Percentiles rank a stretch among this genome's conserved stretches.
Evolutionary conservation across 2,888 invertebrate genomes (phyloP).

Genomic region (Drosophila mimica): DNA sequence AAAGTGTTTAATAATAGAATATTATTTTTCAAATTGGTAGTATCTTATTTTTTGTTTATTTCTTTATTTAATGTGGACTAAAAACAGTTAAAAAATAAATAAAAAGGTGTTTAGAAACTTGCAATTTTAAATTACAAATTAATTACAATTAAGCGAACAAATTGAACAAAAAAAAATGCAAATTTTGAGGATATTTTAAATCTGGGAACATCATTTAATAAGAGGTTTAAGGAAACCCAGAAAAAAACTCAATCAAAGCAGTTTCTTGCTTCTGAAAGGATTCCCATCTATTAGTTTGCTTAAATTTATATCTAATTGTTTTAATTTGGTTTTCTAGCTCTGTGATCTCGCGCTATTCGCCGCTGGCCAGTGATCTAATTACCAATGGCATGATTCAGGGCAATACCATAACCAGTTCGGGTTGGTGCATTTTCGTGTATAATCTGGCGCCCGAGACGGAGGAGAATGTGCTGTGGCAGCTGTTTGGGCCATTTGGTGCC

Average conservation of each 20-base stretch:
- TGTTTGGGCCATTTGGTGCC: constrained; percentile 98
- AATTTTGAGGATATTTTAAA: neutral
- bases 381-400: constrained; percentile 92
- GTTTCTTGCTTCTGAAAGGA: neutral
- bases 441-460: constrained; percentile 98
- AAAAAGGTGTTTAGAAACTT: neutral
- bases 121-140: neutral
- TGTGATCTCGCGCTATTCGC: constrained; percentile 90
- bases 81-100: neutral
- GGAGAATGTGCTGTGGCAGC: constrained; percentile 97
- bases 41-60: neutral
- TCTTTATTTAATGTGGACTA: neutral
- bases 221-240: neutral
- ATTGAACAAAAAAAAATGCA: neutral
- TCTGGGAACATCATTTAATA: neutral
- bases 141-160: neutral
- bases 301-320: neutral
- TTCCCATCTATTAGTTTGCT: neutral
- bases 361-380: constrained; percentile 93
- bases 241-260: neutral
- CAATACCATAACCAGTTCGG: constrained; percentile 93
- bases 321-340: constrained; percentile 67
- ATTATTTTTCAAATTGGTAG: neutral
- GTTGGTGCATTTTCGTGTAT: constrained; percentile 95
- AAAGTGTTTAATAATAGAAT: neutral